Evolutionary conservation across 1,140 invertebrate species (phyloP), one percentile per base, ranked within the genome.

Genomic region (Alviniconcha marisindica): DNA sequence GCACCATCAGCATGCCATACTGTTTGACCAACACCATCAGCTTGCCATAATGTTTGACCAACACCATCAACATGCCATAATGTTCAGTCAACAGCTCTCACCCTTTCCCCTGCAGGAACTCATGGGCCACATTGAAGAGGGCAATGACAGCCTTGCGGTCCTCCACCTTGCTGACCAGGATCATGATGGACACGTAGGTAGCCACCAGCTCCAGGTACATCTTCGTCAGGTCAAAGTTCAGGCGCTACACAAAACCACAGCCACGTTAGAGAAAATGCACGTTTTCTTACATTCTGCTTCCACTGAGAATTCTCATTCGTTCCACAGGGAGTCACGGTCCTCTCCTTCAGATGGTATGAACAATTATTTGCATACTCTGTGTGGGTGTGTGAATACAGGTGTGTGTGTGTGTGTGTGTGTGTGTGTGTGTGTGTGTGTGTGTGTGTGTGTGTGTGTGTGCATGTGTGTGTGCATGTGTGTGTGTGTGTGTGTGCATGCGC

Each of bases 211-310:
- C 99, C 79, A 99, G 93, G 93, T 99, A 99, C 83, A 96, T 96
- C 93, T 98, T 98, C 0, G 98, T 99, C 73, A 99, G 92, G 92
- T 99, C 99, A 94, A 97, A 99, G 93, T 99, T 99, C 31, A 98
- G 94, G 2, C 97, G 96, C 95, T 96, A 87, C 54, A 86, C 86
- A 36, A 81, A n/a, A 77, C 54, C 81, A 36, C 42, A 28, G n/a
- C n/a, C n/a, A n/a, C n/a, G n/a, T n/a, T n/a, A n/a, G n/a, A n/a
- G n/a, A n/a, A n/a, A n/a, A n/a, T n/a, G n/a, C n/a, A n/a, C n/a
- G n/a, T n/a, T n/a, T n/a, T n/a, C n/a, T n/a, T n/a, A n/a, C n/a
- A n/a, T n/a, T n/a, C n/a, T n/a, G n/a, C n/a, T n/a, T n/a, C n/a
- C n/a, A n/a, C n/a, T n/a, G n/a, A n/a, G n/a, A n/a, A n/a, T n/a